Percentiles rank a stretch among this genome's conserved stretches.
These are phyloP conservation scores for Anas acuta DNA, from an alignment of 2,797 vertebrate species.

Conservation along the genomic window DNA sequence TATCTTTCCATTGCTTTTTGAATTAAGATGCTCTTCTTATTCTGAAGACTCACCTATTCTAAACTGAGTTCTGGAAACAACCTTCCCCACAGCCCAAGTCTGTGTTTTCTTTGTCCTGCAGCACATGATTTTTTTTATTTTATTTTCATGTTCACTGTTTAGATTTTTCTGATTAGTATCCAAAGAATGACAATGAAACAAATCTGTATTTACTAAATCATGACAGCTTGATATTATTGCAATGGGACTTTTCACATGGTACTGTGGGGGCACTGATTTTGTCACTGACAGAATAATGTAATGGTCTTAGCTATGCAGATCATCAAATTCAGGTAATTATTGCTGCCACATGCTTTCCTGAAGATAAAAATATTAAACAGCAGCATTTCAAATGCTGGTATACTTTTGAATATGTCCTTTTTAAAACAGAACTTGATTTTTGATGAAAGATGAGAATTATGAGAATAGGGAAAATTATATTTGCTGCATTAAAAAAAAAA, in stretches of 20 bases:
- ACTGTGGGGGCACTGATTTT: background rate
- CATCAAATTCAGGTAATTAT: constrained; percentile 11
- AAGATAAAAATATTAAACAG: constrained; percentile 18
- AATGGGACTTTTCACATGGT: background rate
- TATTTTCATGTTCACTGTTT: background rate
- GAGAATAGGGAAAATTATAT: background rate
- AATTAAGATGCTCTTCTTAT: background rate
- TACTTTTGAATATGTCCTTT: background rate
- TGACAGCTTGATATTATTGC: background rate
- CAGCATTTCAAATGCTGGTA: background rate
- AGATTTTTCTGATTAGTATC: background rate
- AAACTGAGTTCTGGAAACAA: background rate
- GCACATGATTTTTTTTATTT: background rate
- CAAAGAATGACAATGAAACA: background rate
- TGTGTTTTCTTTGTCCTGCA: background rate
- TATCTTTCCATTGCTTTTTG: background rate
- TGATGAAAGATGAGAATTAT: background rate
- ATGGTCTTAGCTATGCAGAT: background rate
- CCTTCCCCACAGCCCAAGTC: rapidly evolving
- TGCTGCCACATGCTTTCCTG: background rate
- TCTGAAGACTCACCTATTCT: background rate
- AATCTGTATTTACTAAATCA: background rate
- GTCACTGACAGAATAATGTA: background rate
- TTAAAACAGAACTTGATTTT: background rate
- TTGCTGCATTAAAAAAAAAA: background rate